Percentiles rank a stretch among this genome's conserved stretches.
Conservation (phyloP, 2,888 invertebrate species). For the Dendrolimus pini region DNA sequence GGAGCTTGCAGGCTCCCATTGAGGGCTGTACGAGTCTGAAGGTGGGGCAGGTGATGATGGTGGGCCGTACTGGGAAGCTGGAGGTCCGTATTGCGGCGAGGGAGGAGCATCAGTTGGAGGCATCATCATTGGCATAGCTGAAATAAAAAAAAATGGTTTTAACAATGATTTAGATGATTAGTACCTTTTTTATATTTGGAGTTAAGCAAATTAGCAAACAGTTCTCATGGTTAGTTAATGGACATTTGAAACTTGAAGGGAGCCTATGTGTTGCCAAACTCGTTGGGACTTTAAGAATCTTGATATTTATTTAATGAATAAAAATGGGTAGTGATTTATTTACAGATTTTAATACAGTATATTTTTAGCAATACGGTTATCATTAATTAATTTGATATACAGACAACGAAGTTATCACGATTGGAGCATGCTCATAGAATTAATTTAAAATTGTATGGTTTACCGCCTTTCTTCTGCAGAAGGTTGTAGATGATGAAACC, state of each 20-base stretch:
- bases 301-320: too few relatives aligned
- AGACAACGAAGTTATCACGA: too few relatives aligned
- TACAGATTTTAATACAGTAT: too few relatives aligned
- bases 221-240: too few relatives aligned
- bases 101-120: conserved; percentile 77
- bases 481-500: conserved; percentile 89
- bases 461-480: conserved; percentile 84
- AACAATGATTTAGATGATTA: too few relatives aligned
- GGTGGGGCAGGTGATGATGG: conserved; percentile 77
- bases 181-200: too few relatives aligned
- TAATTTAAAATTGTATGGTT: conserved; percentile 18
- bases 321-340: too few relatives aligned
- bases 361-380: too few relatives aligned
- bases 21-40: conserved; percentile 83
- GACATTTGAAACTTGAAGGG: neutral
- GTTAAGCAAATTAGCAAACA: too few relatives aligned
- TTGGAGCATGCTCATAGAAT: too few relatives aligned
- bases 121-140: conserved; percentile 86
- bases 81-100: conserved; percentile 82
- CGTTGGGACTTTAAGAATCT: neutral
- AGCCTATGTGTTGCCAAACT: neutral
- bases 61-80: conserved; percentile 75
- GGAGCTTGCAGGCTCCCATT: conserved; percentile 83
- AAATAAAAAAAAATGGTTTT: conserved; percentile 9
- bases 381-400: too few relatives aligned